Conservation (phyloP, 2,113 vertebrate genomes). For the Syngnathus typhle region DNA sequence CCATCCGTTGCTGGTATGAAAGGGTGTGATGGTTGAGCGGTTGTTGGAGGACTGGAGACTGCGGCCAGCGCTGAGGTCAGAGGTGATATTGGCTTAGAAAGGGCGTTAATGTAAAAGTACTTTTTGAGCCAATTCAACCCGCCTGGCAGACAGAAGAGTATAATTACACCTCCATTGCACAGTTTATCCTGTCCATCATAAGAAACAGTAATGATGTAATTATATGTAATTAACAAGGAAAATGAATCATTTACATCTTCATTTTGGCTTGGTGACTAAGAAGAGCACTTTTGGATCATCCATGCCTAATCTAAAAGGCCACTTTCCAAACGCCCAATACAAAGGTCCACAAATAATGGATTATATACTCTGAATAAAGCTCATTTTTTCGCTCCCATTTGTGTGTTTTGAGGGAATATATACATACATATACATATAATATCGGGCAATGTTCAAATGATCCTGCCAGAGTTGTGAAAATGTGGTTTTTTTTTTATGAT, state of each 20-base stretch:
- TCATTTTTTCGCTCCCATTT: no score
- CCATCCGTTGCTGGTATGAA: slow-evolving; percentile 59
- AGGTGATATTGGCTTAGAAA: slow-evolving; percentile 52
- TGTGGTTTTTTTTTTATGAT: no score
- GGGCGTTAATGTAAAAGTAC: slow-evolving; percentile 41
- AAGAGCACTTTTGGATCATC: slow-evolving; percentile 26
- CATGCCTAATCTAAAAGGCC: slow-evolving; percentile 28
- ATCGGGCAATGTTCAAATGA: not conserved
- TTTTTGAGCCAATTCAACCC: slow-evolving; percentile 61
- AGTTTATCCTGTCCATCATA: slow-evolving; percentile 35
- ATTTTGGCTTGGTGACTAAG: slow-evolving; percentile 30
- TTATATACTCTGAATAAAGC: not conserved
- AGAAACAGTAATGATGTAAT: slow-evolving; percentile 26
- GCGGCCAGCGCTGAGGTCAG: slow-evolving; percentile 57
- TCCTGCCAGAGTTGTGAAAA: no score
- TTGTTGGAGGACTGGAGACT: slow-evolving; percentile 39
- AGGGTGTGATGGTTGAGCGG: slow-evolving; percentile 54
- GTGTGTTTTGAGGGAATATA: no score
- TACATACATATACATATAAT: no score
- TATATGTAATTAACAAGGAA: slow-evolving; percentile 43
- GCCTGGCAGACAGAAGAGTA: slow-evolving; percentile 39
- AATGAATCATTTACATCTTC: slow-evolving; percentile 42
- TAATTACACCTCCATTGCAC: slow-evolving; percentile 32
- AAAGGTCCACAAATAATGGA: slow-evolving; percentile 10
- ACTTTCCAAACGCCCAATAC: slow-evolving; percentile 29